Base-by-base conservation (phyloP, 2,888 invertebrate species). In the Brenthis ino region DNA sequence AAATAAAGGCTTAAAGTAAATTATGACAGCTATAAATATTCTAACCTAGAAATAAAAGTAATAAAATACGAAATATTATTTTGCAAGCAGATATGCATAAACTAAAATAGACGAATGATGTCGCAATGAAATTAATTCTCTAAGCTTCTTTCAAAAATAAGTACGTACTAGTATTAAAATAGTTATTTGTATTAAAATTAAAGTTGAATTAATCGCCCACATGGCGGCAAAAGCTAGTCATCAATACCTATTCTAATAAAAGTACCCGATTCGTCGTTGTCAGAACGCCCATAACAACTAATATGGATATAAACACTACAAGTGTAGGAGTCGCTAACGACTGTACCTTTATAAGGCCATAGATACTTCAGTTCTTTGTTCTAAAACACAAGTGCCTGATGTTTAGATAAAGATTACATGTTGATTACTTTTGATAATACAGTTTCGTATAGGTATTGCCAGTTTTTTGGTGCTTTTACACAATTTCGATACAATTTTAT, bases 151-250 rank as follows among this genome's bases (percentile, higher is more conserved):
- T 77, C 73, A 73, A 75, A 74, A 78, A 79, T 79, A 82, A 82
- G 83, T 78, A 82, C 81, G 83, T 84, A 79, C n/a, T n/a, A n/a
- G n/a, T n/a, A n/a, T n/a, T n/a, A n/a, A n/a, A n/a, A n/a, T n/a
- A n/a, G n/a, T n/a, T n/a, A 81, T 82, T 82, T 81, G 88, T 87
- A 85, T 87, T 80, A 82, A 85, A 83, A 89, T 89, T 85, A 88
- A 89, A 91, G 91, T 88, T 90, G 86, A 91, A 90, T 89, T 80
- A 85, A 82, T 85, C 90, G 87, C 92, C 91, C 86, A 91, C 91
- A 75, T 76, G 77, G 70, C 74, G 72, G 63, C 80, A 81, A 85
- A 84, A 85, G 85, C 82, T 82, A 83, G 86, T 88, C 89, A 89
- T 88, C 88, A 86, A 50, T 71, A 76, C 80, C 82, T 76, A 79